Evolutionary conservation across 2,888 invertebrate species (phyloP).

Genomic region (Hyppa rectilinea): DNA sequence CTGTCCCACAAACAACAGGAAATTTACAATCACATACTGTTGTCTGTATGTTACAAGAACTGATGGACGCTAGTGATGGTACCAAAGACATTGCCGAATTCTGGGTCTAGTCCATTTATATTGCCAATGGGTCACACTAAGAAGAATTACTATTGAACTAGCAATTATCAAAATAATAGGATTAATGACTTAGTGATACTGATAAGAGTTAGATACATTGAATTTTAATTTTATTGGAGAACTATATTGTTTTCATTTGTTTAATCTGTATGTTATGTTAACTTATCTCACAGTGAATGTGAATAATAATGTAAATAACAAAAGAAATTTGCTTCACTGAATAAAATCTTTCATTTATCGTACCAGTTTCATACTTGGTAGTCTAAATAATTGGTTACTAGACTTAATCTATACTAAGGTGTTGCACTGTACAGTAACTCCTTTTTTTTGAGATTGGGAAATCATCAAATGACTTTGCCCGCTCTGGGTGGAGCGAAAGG

Average conservation of each 20-base stretch:
- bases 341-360: not conserved
- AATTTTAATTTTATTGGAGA: not conserved
- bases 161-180: not conserved
- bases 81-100: no score
- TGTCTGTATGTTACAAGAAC: no score
- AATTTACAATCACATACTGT: no score
- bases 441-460: no score
- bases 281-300: not conserved
- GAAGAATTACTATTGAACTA: not conserved
- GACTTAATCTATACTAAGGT: not conserved
- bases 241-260: not conserved
- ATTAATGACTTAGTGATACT: conserved; percentile 2
- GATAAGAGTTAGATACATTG: conserved; percentile 3
- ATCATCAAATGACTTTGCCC: no score
- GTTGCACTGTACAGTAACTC: no score
- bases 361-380: not conserved
- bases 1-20: no score
- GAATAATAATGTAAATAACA: not conserved
- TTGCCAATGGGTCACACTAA: no score
- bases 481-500: no score
- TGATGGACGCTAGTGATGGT: no score
- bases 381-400: not conserved
- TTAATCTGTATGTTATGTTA: conserved; percentile 5
- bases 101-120: no score
- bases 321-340: not conserved